Conservation (phyloP, 2,888 invertebrate species). For the Alsophila aescularia region DNA sequence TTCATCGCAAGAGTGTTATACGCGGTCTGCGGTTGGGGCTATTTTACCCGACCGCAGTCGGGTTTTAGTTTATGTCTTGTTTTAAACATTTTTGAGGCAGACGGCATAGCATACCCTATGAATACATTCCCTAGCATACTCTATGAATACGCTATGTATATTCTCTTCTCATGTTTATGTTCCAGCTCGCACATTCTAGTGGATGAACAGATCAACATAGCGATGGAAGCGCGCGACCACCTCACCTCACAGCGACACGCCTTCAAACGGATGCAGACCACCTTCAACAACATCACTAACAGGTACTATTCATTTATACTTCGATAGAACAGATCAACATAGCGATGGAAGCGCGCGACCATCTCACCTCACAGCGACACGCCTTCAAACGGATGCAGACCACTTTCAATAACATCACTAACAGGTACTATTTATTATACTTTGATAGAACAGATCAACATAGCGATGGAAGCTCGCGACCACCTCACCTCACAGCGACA, state of each 20-base stretch:
- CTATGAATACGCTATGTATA: too few species aligned
- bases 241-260: constrained; percentile 94
- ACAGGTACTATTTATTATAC: constrained; percentile 79
- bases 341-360: constrained; percentile 98
- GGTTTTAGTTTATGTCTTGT: too few species aligned
- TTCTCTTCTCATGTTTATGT: constrained; percentile 27
- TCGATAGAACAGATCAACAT: not conserved
- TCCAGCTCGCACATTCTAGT: constrained; percentile 95
- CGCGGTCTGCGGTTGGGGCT: too few species aligned
- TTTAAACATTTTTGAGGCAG: too few species aligned
- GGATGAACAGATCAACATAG: constrained; percentile 98
- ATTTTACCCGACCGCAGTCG: too few species aligned
- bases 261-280: constrained; percentile 95
- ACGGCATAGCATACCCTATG: too few species aligned
- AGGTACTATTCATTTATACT: constrained; percentile 64
- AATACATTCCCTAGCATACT: too few species aligned
- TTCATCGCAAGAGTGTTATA: too few species aligned
- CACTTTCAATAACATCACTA: constrained; percentile 97
- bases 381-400: too few species aligned
- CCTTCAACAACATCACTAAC: constrained; percentile 96
- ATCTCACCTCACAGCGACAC: constrained; percentile 93
- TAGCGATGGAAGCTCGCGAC: too few species aligned
- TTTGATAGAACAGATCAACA: not conserved
- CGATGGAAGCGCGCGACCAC: constrained; percentile 98
- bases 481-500: constrained; percentile 95